Evolutionary conservation across 2,113 vertebrate genomes (phyloP).

Genomic region (Fulmarus glacialis): DNA sequence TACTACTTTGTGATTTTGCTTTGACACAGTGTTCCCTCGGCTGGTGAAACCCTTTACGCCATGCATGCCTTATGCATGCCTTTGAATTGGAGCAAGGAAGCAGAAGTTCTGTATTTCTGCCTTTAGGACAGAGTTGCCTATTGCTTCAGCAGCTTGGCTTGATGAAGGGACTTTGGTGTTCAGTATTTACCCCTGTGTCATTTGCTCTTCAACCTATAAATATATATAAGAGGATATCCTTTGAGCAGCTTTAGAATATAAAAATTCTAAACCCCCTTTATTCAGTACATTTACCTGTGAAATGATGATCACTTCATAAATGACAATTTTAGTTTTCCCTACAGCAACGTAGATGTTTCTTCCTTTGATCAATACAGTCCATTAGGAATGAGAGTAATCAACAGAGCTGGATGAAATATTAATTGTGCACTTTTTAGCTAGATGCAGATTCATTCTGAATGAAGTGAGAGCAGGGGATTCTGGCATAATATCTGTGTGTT

Average conservation of each 20-base stretch:
- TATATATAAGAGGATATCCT: neutral
- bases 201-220: neutral
- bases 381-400: constrained; percentile 63
- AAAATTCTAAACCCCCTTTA: neutral
- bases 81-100: neutral
- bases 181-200: neutral
- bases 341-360: constrained; percentile 36
- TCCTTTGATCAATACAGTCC: constrained; percentile 70
- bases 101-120: neutral
- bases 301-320: constrained; percentile 3
- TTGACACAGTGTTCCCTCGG: rapidly evolving
- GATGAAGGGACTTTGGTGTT: neutral
- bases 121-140: neutral
- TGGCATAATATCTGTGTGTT: neutral
- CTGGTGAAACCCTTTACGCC: neutral
- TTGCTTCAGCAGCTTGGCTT: neutral
- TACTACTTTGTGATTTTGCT: neutral
- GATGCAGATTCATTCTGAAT: constrained; percentile 44
- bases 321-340: constrained; percentile 48
- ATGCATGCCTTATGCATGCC: rapidly evolving
- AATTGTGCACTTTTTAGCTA: constrained; percentile 60
- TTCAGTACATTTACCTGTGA: neutral
- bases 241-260: neutral
- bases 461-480: neutral
- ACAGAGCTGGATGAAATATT: constrained; percentile 71